phyloP scores from a whole-genome alignment of 2,888 invertebrate genomes.

The Morpho deidamia region DNA sequence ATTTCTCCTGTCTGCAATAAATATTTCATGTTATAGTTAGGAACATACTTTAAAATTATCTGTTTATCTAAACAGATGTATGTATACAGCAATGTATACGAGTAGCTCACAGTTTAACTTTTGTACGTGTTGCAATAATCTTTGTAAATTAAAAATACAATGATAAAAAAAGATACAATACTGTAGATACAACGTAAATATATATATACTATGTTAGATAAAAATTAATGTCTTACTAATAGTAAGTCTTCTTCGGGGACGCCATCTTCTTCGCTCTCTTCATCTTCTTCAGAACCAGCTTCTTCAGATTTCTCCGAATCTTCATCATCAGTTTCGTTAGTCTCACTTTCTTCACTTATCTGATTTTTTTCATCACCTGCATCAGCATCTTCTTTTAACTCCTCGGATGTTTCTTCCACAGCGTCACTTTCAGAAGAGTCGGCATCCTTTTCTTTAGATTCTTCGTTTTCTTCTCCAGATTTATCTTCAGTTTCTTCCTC shows the following conservation, averaged over 20 bases:
- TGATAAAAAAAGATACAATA: no score
- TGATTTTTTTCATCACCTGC: constrained; percentile 25
- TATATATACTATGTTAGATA: no score
- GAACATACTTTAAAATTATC: background rate
- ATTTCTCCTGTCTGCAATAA: constrained; percentile 82
- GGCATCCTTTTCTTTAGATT: constrained; percentile 42
- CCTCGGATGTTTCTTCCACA: constrained; percentile 40
- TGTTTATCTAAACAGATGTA: no score
- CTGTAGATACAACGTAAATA: no score
- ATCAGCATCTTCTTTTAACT: constrained; percentile 35
- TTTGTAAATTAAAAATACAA: no score
- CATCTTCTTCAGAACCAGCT: constrained; percentile 39
- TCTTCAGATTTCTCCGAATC: constrained; percentile 39
- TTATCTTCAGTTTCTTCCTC: constrained; percentile 40
- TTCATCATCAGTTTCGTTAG: constrained; percentile 27
- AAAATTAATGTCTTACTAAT: constrained; percentile 56
- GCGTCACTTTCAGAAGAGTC: constrained; percentile 32
- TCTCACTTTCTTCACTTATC: constrained; percentile 23
- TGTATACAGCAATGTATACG: no score
- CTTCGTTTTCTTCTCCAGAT: constrained; percentile 48
- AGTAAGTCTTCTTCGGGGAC: constrained; percentile 82
- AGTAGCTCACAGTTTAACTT: no score
- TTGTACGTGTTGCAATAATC: no score
- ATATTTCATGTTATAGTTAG: background rate
- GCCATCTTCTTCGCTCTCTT: constrained; percentile 56